Base-by-base conservation (phyloP, 2,888 invertebrate species). In the Euplexia lucipara region DNA sequence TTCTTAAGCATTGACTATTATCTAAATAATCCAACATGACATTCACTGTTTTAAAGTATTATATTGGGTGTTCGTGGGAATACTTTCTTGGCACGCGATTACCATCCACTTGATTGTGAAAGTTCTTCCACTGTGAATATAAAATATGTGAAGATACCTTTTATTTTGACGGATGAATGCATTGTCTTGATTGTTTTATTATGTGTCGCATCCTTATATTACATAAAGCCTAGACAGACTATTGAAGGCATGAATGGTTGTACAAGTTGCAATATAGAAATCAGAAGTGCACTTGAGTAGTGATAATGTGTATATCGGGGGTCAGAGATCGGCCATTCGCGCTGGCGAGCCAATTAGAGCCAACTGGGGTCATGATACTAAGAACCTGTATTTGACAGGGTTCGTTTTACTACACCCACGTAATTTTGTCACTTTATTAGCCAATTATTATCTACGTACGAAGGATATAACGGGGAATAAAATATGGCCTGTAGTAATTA, bases 301-400 rank as follows among this genome's bases (percentile, higher is more conserved):
- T 83, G 90, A 92, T 92, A 92, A 92, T 91, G 89, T 86, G 89
- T 91, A 86, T 91, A 91, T 90, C 91, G 81, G 67, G 84, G 95
- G 93, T 94, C 93, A 94, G 86, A 89, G 95, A 90, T 92, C 94
- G 93, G 94, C 88, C 94, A 78, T 94, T 94, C 92, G 87, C 92
- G 91, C 81, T 84, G 86, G 74, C 74, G 85, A 82, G 88, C 83
- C 91, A 95, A 95, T 94, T 94, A 91, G 83, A 90, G 83, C 83
- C 90, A 89, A 88, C 89, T 85, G 83, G 88, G 92, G 92, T 92
- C 93, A 88, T 80, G 86, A 76, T 84, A 84, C 86, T 80, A 83
- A 82, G 81, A 84, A 88, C 90, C 88, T 89, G 87, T 84, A 86
- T 88, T 88, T 84, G 90, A 88, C 89, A 85, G 85, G 86, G 83